phyloP scores from a whole-genome alignment of 37 sponge, comb jelly and placozoan species.

The Ephydatia muelleri region DNA sequence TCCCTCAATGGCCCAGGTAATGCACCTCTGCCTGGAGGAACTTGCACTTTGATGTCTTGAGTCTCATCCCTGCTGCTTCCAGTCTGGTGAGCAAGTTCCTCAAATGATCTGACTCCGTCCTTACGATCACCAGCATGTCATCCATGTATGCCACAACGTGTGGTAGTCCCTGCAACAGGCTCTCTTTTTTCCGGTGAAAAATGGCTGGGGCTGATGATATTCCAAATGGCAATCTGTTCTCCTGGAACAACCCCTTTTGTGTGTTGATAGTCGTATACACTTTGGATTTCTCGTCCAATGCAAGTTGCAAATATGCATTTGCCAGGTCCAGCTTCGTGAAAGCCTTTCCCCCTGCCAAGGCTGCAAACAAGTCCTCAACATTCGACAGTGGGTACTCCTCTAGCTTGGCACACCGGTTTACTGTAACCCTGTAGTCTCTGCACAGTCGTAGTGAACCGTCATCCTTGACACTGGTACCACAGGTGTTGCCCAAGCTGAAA shows the following conservation, averaged over 20 bases:
- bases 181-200: constrained; percentile 27
- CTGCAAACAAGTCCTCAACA: constrained; percentile 16
- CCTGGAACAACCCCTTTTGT: constrained; percentile 7
- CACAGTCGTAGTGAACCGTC: constrained; percentile 9
- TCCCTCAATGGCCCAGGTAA: constrained; percentile 20
- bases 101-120: constrained; percentile 5
- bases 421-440: constrained; percentile 29
- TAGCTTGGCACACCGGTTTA: constrained; percentile 4
- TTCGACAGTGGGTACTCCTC: constrained; percentile 38
- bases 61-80: constrained; percentile 4
- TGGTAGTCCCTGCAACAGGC: constrained; percentile 1
- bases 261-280: constrained; percentile 38
- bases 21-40: constrained; percentile 2
- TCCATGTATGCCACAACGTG: constrained; percentile 30
- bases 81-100: neutral
- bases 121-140: constrained; percentile 29
- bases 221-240: constrained; percentile 30
- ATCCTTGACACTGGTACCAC: neutral
- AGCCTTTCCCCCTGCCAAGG: constrained; percentile 1
- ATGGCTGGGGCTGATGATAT: constrained; percentile 44
- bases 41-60: constrained; percentile 13
- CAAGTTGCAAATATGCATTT: constrained; percentile 33
- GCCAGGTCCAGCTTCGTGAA: constrained; percentile 42
- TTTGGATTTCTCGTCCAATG: constrained; percentile 25
- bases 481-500: neutral